These are phyloP conservation scores for Cebidichthys violaceus DNA, from an alignment of 2,113 vertebrate species.

Conservation along the genomic window DNA sequence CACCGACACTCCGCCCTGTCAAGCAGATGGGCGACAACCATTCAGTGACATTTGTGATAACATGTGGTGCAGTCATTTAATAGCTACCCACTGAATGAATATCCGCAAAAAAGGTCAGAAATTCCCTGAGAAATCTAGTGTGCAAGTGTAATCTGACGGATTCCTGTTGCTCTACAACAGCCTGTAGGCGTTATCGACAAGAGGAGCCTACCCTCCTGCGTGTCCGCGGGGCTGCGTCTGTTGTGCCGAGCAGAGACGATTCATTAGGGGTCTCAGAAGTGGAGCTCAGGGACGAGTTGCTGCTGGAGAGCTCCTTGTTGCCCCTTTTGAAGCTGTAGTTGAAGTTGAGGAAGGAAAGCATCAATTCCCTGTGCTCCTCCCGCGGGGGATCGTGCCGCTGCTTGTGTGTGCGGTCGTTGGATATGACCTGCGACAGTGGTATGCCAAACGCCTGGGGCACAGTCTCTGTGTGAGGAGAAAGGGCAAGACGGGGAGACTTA, in stretches of 20 bases:
- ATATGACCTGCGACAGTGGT: constrained; percentile 95
- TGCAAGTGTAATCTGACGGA: constrained; percentile 35
- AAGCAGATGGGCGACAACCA: constrained; percentile 49
- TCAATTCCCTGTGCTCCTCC: constrained; percentile 91
- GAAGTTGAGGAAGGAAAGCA: constrained; percentile 91
- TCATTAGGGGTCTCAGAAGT: constrained; percentile 94
- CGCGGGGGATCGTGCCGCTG: constrained; percentile 89
- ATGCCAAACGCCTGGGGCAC: constrained; percentile 94
- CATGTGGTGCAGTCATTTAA: constrained; percentile 1
- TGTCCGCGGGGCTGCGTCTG: constrained; percentile 87
- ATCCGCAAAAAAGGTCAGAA: constrained; percentile 37
- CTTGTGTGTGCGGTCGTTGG: constrained; percentile 93
- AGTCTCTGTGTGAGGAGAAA: constrained; percentile 84
- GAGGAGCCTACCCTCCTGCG: constrained; percentile 88
- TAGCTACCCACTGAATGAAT: neutral
- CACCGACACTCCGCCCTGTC: constrained; percentile 97
- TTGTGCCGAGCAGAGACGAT: constrained; percentile 87
- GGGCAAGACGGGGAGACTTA: constrained; percentile 33
- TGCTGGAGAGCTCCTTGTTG: constrained; percentile 98
- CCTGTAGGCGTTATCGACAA: constrained; percentile 2
- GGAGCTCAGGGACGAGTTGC: constrained; percentile 98
- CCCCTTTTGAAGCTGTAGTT: constrained; percentile 87
- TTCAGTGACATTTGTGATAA: neutral
- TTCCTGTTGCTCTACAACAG: neutral
- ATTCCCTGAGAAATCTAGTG: constrained; percentile 13